Conservation (phyloP, 1,140 invertebrate genomes). For the Neocloeon triangulifer region DNA sequence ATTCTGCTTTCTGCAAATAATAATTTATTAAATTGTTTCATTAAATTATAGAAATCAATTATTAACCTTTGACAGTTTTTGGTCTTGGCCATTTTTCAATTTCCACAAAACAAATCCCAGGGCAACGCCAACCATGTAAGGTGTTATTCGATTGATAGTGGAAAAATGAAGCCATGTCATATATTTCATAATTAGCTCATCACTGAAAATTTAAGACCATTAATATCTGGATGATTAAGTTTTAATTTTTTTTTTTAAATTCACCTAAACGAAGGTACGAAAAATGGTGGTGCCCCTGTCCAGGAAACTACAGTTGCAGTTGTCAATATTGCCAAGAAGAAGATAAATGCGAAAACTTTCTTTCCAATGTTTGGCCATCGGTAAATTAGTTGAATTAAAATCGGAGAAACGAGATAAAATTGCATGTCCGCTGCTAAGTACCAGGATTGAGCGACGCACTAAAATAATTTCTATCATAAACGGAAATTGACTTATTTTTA, state of each 20-base stretch:
- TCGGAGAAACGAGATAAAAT: constrained; percentile 21
- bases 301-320: too few species aligned
- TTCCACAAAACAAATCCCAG: constrained; percentile 10
- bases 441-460: constrained; percentile 31
- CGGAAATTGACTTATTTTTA: too few species aligned
- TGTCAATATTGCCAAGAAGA: not conserved
- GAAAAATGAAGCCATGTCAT: constrained; percentile 1
- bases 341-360: not conserved
- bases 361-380: not conserved
- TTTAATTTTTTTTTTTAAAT: too few species aligned
- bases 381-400: constrained; percentile 14
- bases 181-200: constrained; percentile 2
- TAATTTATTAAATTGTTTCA: too few species aligned
- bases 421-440: constrained; percentile 29
- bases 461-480: too few species aligned
- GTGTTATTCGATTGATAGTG: constrained; percentile 4
- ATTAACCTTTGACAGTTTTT: too few species aligned
- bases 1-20: too few species aligned
- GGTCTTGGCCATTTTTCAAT: too few species aligned
- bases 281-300: too few species aligned
- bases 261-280: too few species aligned
- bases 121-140: constrained; percentile 11
- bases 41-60: too few species aligned
- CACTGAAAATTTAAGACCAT: constrained; percentile 1
- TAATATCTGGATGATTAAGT: too few species aligned